Base-by-base conservation (phyloP, 2,113 vertebrate species). In the Hiodon tergisus region DNA sequence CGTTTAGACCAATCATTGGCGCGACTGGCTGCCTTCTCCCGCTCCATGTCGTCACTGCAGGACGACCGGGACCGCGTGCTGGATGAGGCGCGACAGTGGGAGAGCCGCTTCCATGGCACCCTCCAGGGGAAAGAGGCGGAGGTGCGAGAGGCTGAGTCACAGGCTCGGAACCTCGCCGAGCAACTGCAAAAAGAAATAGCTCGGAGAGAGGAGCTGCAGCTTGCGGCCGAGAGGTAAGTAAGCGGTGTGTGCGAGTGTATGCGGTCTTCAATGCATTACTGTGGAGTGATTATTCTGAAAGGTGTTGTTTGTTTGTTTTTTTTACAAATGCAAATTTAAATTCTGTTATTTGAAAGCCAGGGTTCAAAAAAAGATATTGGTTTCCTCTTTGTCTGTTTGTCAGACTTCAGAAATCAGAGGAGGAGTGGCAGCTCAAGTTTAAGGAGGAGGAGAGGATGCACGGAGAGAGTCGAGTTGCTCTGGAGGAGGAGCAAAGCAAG, bases 31-130 rank as follows among this genome's bases (percentile, higher is more conserved):
- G 96, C 96, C 76, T 98, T 99, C 85, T 95, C 93, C 0, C 93
- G 90, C 70, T 97, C 95, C 85, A 99, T 99, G 97, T 97, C 95
- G 9, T 98, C 97, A 4, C 90, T 99, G 80, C 97, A 99, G 78
- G 93, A 98, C 11, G 97, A 99, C 82, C 88, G 97, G 4, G 97
- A 99, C 77, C 87, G 97, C 50, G 94, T 99, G 67, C 83, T 98
- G 76, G 94, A 96, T 2, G 94, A 99, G 83, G 89, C 94, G 65
- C 90, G 89, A 79, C 94, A 92, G 3, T 99, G 97, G 97, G 97
- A 97, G 86, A 91, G 72, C 61, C 95, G 93, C 67, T 98, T 98
- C 76, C 88, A 91, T 3, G 87, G 92, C 63, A 83, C 92, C 11
- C 92, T 98, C 79, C 93, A 93, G 79, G 92, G 88, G 63, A 98